Evolutionary conservation across 1,140 invertebrate species (phyloP).

Genomic region (Bombus picipes): DNA sequence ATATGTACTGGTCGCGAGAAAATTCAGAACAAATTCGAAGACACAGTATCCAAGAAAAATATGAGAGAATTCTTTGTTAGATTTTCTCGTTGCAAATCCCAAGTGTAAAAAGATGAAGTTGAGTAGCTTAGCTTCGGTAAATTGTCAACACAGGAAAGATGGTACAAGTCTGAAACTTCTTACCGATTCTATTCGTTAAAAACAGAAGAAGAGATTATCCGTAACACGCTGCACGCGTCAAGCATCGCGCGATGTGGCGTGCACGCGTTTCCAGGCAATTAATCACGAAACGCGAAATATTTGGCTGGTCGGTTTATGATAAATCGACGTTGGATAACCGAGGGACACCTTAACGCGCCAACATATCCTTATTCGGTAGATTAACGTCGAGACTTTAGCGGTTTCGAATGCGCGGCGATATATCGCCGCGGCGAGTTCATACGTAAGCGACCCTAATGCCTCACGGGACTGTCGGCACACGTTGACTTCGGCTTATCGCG

Average conservation of each 20-base stretch:
- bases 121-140: too few species aligned
- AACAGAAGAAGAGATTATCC: background rate
- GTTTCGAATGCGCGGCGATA: slow-evolving; percentile 48
- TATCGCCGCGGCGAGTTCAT: slow-evolving; percentile 61
- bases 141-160: background rate
- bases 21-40: too few species aligned
- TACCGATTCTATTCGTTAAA: background rate
- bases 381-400: slow-evolving; percentile 56
- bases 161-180: too few species aligned
- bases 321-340: slow-evolving; percentile 32
- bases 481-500: slow-evolving; percentile 67
- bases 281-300: slow-evolving; percentile 28
- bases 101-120: background rate
- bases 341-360: slow-evolving; percentile 45
- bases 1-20: too few species aligned
- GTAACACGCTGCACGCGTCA: background rate
- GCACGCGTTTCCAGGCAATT: slow-evolving; percentile 8
- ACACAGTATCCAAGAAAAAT: too few species aligned
- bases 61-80: too few species aligned
- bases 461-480: slow-evolving; percentile 64
- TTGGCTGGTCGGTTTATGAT: slow-evolving; percentile 34
- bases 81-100: background rate
- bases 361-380: slow-evolving; percentile 56
- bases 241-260: background rate
- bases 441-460: slow-evolving; percentile 69